These are phyloP conservation scores for Metopolophium dirhodum DNA, from an alignment of 1,140 invertebrate species.

Conservation along the genomic window DNA sequence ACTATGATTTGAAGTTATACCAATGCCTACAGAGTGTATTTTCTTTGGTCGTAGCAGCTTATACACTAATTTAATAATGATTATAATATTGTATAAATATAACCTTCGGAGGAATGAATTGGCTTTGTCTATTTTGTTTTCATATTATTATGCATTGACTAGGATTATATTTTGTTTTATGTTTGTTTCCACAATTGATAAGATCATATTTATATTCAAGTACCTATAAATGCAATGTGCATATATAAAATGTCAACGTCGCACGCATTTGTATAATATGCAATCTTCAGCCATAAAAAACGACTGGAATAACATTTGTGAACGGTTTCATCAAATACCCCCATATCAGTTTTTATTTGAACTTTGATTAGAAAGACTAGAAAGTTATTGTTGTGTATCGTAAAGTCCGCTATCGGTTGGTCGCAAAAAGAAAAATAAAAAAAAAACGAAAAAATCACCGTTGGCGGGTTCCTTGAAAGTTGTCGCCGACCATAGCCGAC, in stretches of 20 bases:
- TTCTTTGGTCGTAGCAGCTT: not conserved
- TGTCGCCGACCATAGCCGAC: constrained; percentile 45
- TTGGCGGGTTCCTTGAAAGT: constrained; percentile 46
- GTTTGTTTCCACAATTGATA: not conserved
- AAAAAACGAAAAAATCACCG: not conserved
- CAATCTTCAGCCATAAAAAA: not conserved
- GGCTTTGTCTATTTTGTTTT: not conserved
- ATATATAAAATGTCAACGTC: not conserved
- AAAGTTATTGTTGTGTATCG: constrained; percentile 7
- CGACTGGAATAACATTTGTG: not conserved
- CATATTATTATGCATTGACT: not conserved
- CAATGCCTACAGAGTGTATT: not conserved
- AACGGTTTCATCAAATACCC: not conserved
- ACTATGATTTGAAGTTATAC: not conserved
- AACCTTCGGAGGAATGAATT: not conserved
- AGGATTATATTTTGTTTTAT: constrained; percentile 9
- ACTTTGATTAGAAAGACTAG: constrained; percentile 13
- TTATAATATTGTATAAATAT: not conserved
- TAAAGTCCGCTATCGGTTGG: not conserved
- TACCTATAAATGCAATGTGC: not conserved
- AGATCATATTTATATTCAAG: not conserved
- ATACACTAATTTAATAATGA: not conserved
- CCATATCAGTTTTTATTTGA: not conserved
- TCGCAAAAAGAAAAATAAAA: not conserved
- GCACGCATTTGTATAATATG: not conserved